phyloP scores from a whole-genome alignment of 2,888 invertebrate species.

The Aleiodes leptofemur region DNA sequence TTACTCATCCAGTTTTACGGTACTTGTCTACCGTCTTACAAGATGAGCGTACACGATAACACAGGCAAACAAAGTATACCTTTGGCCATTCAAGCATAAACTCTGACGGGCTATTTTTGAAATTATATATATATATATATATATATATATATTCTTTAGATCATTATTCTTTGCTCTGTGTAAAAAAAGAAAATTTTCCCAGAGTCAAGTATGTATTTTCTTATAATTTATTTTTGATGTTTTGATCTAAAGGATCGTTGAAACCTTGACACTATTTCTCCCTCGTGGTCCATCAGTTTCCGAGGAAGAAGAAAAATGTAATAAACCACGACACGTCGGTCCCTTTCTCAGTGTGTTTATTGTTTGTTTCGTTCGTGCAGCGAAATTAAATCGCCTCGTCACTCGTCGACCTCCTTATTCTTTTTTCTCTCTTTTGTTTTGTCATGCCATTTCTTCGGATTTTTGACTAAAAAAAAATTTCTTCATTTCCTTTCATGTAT shows the following conservation, averaged over 20 bases:
- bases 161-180: too few relatives aligned
- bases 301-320: slow-evolving; percentile 65
- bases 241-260: not conserved
- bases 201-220: too few relatives aligned
- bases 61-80: slow-evolving; percentile 37
- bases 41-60: slow-evolving; percentile 17
- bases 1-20: slow-evolving; percentile 9
- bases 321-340: slow-evolving; percentile 67
- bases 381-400: slow-evolving; percentile 65
- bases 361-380: slow-evolving; percentile 56
- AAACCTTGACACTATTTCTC: slow-evolving; percentile 66
- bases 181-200: too few relatives aligned
- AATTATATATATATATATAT: too few relatives aligned
- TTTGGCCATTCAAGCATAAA: slow-evolving; percentile 13
- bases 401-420: slow-evolving; percentile 31
- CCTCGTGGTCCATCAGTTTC: slow-evolving; percentile 64
- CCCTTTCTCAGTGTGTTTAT: slow-evolving; percentile 56
- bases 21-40: slow-evolving; percentile 16
- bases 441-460: slow-evolving; percentile 42
- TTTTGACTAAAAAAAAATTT: not conserved
- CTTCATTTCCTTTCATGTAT: slow-evolving; percentile 15
- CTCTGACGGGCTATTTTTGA: not conserved
- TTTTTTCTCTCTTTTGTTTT: slow-evolving; percentile 10
- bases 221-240: too few relatives aligned
- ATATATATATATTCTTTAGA: too few relatives aligned